A percentile compares a stretch with the other conserved stretches of the same genome.
Conservation (phyloP, 2,888 invertebrate genomes). For the Volucella bombylans region DNA sequence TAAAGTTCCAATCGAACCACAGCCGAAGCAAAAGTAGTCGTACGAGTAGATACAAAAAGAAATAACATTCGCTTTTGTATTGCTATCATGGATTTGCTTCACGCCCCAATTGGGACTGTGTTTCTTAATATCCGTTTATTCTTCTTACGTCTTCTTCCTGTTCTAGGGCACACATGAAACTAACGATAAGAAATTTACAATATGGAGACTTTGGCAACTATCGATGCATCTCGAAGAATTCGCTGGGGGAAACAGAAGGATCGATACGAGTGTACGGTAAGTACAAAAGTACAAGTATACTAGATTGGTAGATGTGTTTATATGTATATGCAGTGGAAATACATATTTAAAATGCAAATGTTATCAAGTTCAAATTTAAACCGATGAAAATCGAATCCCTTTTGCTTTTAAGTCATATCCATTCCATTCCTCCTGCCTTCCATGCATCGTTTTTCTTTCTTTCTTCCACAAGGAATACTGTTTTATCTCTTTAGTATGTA, state of each 20-base stretch:
- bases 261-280: constrained; percentile 95
- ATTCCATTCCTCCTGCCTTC: constrained; percentile 12
- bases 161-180: constrained; percentile 91
- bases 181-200: constrained; percentile 92
- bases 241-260: constrained; percentile 95
- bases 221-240: constrained; percentile 96
- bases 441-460: background rate
- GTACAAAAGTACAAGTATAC: constrained; percentile 76
- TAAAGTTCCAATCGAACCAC: constrained; percentile 16
- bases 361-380: constrained; percentile 64
- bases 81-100: constrained; percentile 35
- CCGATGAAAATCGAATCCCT: constrained; percentile 52
- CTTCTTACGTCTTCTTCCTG: constrained; percentile 68
- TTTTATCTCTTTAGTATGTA: constrained; percentile 50
- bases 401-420: constrained; percentile 21
- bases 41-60: constrained; percentile 25
- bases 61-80: constrained; percentile 50
- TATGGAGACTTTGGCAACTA: constrained; percentile 94
- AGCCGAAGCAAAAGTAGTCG: constrained; percentile 14
- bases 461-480: constrained; percentile 10
- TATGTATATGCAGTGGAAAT: constrained; percentile 26
- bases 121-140: constrained; percentile 74
- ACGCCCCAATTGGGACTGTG: constrained; percentile 56
- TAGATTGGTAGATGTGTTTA: background rate
- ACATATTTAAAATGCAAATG: constrained; percentile 67